Base-by-base conservation (phyloP, 2,113 vertebrate genomes). In the Microtus montanus region DNA sequence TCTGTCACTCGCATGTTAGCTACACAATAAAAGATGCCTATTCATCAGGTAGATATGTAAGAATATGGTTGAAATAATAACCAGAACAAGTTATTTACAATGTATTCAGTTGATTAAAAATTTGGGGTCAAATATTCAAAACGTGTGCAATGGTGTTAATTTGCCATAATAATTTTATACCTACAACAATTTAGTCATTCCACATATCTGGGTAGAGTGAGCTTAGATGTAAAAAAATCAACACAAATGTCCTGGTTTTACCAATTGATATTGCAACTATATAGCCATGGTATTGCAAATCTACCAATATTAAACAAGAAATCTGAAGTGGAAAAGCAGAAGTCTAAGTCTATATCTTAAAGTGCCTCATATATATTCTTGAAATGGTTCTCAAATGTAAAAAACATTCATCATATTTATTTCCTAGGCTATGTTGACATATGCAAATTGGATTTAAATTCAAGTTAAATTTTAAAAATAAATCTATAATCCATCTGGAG, bases 401-500 rank as follows among this genome's bases (percentile, higher is more conserved):
- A 93, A 90, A 15, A 49, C 35, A 86, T 52, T 68, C 26, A 80
- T 35, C 35, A 41, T 95, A 92, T 88, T 44, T 92, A 68, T 90
- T 92, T 96, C 87, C 61, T 85, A 13, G 49, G 64, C 19, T 86
- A 84, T 85, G 61, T 41, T 95, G 63, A 87, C 49, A 91, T 71
- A 52, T 89, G 80, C 47, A 95, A 83, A 87, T 93, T 93, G 75
- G 70, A 83, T 94, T 96, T 97, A 85, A 96, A 91, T 95, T 74
- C 92, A 6, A 58, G 58, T 97, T 96, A 85, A 96, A 91, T 96
- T 97, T 94, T 96, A 49, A 91, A 87, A 33, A 91, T 90, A 95
- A 95, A 94, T 91, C 63, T 97, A 89, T 95, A 93, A 92, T 91
- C 94, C 94, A 91, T 94, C 96, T 96, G 93, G 93, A 97, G 87